These are phyloP conservation scores for Branchinecta lynchi DNA, from an alignment of 1,140 invertebrate genomes.

Conservation along the genomic window DNA sequence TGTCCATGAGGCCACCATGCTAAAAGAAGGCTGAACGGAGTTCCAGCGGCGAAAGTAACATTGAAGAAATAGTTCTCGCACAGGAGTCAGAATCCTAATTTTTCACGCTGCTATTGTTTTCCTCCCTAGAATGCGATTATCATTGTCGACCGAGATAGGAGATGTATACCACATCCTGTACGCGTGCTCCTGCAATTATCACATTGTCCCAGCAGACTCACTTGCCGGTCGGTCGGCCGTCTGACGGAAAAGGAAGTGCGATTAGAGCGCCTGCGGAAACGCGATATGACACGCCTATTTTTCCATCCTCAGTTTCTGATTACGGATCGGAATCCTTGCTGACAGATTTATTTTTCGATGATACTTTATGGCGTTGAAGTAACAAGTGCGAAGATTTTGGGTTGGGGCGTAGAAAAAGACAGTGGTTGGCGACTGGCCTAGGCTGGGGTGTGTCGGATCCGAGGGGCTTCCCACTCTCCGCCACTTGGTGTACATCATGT, in stretches of 20 bases:
- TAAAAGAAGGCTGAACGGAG: no score
- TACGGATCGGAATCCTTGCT: background rate
- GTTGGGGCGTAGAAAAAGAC: no score
- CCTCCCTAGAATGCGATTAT: background rate
- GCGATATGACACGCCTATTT: background rate
- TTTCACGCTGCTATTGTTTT: background rate
- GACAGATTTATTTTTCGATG: no score
- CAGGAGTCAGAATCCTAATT: background rate
- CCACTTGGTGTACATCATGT: no score
- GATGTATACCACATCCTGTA: background rate
- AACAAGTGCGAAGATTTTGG: no score
- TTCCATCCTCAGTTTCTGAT: background rate
- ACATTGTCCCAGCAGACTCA: background rate
- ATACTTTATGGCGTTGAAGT: no score
- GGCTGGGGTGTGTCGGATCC: no score
- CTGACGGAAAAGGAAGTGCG: conserved; percentile 8
- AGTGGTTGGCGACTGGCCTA: no score
- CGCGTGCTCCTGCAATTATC: conserved; percentile 6
- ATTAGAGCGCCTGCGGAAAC: background rate
- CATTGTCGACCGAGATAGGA: background rate
- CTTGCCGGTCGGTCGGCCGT: background rate
- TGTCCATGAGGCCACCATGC: no score
- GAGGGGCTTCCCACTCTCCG: no score
- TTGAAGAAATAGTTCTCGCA: background rate
- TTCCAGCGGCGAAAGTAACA: no score